A percentile compares a stretch with the other conserved stretches of the same genome.
These are phyloP conservation scores for Sinohyriopsis cumingii DNA, from an alignment of 2,888 invertebrate genomes.

Conservation along the genomic window DNA sequence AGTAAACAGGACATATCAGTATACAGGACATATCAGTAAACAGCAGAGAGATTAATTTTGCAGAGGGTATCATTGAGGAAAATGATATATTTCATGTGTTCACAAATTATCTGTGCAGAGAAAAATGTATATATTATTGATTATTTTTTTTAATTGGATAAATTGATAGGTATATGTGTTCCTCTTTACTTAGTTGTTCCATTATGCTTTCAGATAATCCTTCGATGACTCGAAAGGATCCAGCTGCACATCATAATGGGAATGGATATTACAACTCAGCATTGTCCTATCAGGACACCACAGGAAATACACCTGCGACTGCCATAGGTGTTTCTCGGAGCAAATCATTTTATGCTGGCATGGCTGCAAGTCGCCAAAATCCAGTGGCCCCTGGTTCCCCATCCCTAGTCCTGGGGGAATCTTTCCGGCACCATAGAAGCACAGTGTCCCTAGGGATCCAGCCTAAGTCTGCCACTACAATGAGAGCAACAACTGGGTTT, in stretches of 20 bases:
- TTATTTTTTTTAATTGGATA: neutral
- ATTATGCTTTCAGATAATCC: constrained; percentile 33
- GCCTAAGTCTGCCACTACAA: constrained; percentile 21
- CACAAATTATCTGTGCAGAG: too few relatives aligned
- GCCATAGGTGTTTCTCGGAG: constrained; percentile 53
- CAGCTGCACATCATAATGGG: constrained; percentile 25
- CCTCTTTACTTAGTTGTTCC: too few relatives aligned
- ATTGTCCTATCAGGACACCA: constrained; percentile 20
- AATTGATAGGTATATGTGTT: too few relatives aligned
- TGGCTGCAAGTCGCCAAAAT: constrained; percentile 21
- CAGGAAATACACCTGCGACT: constrained; percentile 29
- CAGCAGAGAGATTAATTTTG: too few relatives aligned
- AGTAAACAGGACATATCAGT: too few relatives aligned
- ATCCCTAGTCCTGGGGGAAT: constrained; percentile 57
- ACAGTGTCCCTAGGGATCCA: constrained; percentile 37
- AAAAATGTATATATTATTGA: constrained; percentile 2
- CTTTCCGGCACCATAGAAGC: constrained; percentile 48
- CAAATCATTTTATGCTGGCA: constrained; percentile 58
- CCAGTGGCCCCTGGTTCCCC: constrained; percentile 32
- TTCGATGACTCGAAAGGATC: constrained; percentile 48
- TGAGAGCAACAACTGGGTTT: constrained; percentile 38
- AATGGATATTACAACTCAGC: constrained; percentile 17
- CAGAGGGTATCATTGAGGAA: too few relatives aligned
- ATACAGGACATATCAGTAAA: too few relatives aligned
- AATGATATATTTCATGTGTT: too few relatives aligned